A percentile compares a stretch with the other conserved stretches of the same genome.
Evolutionary conservation across 2,113 vertebrate species (phyloP).

Genomic region (Sorex fumeus): DNA sequence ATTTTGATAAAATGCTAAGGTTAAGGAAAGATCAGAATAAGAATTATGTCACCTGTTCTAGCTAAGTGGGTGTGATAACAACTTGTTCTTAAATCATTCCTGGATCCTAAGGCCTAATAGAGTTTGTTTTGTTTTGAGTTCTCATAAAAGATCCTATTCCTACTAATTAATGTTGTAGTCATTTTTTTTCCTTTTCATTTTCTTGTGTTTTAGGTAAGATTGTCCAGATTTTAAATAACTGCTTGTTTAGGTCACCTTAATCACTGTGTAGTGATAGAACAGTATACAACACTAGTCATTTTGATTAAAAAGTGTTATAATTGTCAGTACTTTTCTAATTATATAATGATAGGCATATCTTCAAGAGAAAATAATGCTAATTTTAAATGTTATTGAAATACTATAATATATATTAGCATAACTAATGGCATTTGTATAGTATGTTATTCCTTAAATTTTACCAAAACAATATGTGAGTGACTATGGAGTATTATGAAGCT

Average conservation of each 20-base stretch:
- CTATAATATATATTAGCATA: background rate
- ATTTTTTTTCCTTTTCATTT: background rate
- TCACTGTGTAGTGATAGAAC: background rate
- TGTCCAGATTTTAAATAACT: background rate
- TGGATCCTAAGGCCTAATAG: background rate
- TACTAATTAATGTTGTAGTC: background rate
- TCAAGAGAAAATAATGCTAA: background rate
- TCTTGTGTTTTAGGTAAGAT: background rate
- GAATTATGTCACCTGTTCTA: background rate
- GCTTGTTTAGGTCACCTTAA: background rate
- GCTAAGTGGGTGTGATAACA: background rate
- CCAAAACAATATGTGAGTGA: background rate
- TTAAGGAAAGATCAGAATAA: background rate
- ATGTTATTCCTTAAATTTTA: background rate
- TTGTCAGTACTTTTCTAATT: background rate
- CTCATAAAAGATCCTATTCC: background rate
- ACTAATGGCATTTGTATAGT: background rate
- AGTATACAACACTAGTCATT: background rate
- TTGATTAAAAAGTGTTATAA: background rate
- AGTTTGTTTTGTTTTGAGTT: slow-evolving; percentile 2
- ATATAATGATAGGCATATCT: background rate
- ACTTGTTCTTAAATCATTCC: background rate
- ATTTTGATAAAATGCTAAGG: background rate
- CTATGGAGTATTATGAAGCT: no score
- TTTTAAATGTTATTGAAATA: slow-evolving; percentile 12